These are phyloP conservation scores for Steatocranus sp. DNA, from an alignment of 2,797 vertebrate genomes.

Conservation along the genomic window DNA sequence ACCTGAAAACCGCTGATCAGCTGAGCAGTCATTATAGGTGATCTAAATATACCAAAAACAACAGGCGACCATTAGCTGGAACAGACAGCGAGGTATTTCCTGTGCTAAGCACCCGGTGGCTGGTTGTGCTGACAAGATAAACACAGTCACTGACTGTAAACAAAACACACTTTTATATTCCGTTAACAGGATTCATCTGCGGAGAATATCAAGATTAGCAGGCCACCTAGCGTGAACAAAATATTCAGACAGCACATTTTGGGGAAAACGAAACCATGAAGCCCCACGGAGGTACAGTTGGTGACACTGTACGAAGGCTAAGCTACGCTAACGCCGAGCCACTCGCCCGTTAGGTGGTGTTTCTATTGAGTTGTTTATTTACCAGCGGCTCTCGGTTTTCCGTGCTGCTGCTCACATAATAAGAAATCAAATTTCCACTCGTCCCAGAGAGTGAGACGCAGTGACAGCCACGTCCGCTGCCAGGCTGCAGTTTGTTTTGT, in stretches of 20 bases:
- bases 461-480: neutral
- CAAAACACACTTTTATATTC: neutral
- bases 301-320: neutral
- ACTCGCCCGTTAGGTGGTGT: neutral
- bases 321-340: conserved; percentile 22
- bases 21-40: neutral
- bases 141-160: conserved; percentile 7
- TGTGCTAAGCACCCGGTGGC: conserved; percentile 26
- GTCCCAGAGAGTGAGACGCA: neutral
- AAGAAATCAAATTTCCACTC: neutral
- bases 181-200: neutral
- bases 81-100: neutral
- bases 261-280: conserved; percentile 28
- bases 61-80: neutral
- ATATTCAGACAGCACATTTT: neutral
- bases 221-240: neutral
- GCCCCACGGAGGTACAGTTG: neutral
- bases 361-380: neutral
- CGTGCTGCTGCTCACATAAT: neutral
- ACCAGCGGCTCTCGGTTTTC: neutral
- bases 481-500: conserved; percentile 73
- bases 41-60: neutral
- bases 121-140: conserved; percentile 45
- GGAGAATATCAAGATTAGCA: neutral
- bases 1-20: neutral